A percentile compares a stretch with the other conserved stretches of the same genome.
Evolutionary conservation across 2,113 vertebrate genomes (phyloP).

Genomic region (Passer montanus): DNA sequence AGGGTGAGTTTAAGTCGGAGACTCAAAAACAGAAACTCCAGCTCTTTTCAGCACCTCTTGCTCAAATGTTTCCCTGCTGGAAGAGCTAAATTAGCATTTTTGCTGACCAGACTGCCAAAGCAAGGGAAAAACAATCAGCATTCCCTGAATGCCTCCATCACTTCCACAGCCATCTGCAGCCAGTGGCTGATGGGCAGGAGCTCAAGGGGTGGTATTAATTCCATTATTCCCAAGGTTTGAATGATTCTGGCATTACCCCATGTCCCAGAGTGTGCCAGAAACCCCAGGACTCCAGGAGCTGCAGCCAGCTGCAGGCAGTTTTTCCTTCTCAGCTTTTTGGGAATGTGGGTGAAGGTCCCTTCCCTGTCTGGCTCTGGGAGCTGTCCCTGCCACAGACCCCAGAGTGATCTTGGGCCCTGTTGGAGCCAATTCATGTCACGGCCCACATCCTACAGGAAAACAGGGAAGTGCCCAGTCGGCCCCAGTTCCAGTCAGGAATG

Average conservation of each 20-base stretch:
- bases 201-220: background rate
- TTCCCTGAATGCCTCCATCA: background rate
- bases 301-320: background rate
- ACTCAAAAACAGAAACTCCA: slow-evolving; percentile 89
- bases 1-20: slow-evolving; percentile 74
- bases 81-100: slow-evolving; percentile 76
- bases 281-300: background rate
- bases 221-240: background rate
- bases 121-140: background rate
- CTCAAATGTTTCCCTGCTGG: slow-evolving; percentile 91
- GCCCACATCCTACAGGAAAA: slow-evolving; percentile 83
- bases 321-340: slow-evolving; percentile 88
- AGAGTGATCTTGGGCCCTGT: slow-evolving; percentile 87
- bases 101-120: background rate
- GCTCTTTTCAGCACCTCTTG: slow-evolving; percentile 90
- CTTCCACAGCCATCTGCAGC: background rate
- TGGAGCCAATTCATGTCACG: slow-evolving; percentile 90
- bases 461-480: fast-evolving
- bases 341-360: slow-evolving; percentile 87
- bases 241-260: background rate
- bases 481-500: background rate
- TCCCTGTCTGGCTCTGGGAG: slow-evolving; percentile 89
- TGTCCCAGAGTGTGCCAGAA: background rate
- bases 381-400: slow-evolving; percentile 91
- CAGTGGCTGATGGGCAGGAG: background rate